Conservation (phyloP, 2,797 vertebrate genomes). For the Poeciliopsis presidionis region DNA sequence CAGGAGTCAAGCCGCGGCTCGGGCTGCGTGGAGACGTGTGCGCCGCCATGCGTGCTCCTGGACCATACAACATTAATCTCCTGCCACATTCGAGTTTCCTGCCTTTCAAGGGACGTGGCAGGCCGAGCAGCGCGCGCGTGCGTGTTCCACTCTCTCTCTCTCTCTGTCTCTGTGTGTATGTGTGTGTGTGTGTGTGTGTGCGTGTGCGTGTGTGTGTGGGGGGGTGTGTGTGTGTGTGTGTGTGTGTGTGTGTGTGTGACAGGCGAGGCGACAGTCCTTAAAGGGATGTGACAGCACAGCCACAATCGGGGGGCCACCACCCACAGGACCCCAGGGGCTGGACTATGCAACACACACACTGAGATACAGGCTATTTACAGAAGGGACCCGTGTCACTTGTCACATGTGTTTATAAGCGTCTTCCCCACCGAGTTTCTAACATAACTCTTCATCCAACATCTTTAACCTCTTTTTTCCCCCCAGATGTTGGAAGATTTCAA, state of each 20-base stretch:
- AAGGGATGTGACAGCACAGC: conserved; percentile 77
- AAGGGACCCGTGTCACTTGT: conserved; percentile 59
- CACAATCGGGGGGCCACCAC: conserved; percentile 74
- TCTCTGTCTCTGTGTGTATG: too few species aligned
- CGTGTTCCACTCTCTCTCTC: too few species aligned
- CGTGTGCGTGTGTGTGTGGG: conserved; percentile 56
- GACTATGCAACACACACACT: conserved; percentile 49
- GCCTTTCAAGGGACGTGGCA: conserved; percentile 79
- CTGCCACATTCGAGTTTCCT: conserved; percentile 79
- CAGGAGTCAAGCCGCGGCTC: conserved; percentile 22
- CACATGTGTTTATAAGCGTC: conserved; percentile 48
- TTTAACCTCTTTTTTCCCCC: conserved; percentile 18
- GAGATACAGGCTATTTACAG: conserved; percentile 57
- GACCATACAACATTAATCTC: conserved; percentile 81
- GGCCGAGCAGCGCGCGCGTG: conserved; percentile 45
- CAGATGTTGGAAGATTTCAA: conserved; percentile 63
- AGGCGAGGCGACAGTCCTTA: conserved; percentile 60
- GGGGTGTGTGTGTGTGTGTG: conserved; percentile 59
- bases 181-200: conserved; percentile 53
- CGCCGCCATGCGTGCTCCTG: conserved; percentile 45
- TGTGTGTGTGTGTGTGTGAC: conserved; percentile 62
- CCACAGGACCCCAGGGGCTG: conserved; percentile 69
- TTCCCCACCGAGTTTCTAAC: not conserved
- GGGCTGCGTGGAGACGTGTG: conserved; percentile 41
- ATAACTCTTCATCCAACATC: conserved; percentile 36